Conservation (phyloP, 2,888 invertebrate species). For the Oithona nana region DNA sequence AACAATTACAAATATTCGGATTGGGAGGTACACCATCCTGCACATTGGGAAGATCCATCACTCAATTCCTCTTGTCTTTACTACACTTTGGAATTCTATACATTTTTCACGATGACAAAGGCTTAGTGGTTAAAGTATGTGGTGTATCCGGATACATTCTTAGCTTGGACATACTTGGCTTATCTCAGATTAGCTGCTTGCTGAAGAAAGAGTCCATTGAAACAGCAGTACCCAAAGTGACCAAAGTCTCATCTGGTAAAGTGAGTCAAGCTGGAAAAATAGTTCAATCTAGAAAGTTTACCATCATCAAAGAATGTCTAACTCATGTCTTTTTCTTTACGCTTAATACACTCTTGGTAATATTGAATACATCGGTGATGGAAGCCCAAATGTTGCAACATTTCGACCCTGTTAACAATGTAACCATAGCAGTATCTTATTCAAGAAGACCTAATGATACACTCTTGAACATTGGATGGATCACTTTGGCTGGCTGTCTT, state of each 20-base stretch:
- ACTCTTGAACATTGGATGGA: not conserved
- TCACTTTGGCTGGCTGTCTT: not conserved
- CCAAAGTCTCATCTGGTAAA: too few relatives aligned
- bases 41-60: not conserved
- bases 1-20: not conserved
- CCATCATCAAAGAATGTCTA: not conserved
- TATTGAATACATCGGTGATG: not conserved
- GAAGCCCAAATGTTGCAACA: not conserved
- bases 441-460: not conserved
- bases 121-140: not conserved
- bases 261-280: not conserved
- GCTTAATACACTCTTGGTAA: not conserved
- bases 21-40: constrained; percentile 4
- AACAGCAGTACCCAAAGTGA: not conserved
- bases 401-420: too few relatives aligned
- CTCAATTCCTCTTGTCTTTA: not conserved
- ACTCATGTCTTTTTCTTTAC: not conserved
- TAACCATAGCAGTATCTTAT: not conserved
- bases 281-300: not conserved
- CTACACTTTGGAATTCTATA: not conserved
- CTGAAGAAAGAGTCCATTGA: not conserved
- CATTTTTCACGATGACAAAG: not conserved
- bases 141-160: not conserved
- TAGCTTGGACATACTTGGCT: not conserved
- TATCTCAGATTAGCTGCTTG: not conserved